Evolutionary conservation across 2,888 invertebrate species (phyloP).

Genomic region (Diadegma fenestrale): DNA sequence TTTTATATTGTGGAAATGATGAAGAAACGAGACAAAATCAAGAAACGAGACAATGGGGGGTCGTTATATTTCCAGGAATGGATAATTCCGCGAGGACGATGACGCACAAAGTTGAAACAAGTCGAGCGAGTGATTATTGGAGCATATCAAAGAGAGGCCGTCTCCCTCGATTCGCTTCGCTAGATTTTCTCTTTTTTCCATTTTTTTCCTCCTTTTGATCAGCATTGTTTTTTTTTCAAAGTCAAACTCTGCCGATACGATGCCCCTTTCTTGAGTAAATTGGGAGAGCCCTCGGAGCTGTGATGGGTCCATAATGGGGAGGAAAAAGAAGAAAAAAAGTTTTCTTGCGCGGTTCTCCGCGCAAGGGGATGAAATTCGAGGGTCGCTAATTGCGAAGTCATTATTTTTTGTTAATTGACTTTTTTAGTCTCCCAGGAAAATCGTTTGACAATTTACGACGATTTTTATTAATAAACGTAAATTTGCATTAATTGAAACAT

Average conservation of each 20-base stretch:
- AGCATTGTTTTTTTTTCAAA: slow-evolving; percentile 15
- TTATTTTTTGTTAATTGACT: not conserved
- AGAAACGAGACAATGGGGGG: slow-evolving; percentile 18
- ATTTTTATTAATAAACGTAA: not conserved
- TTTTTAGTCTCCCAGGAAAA: not conserved
- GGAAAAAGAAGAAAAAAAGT: slow-evolving; percentile 4
- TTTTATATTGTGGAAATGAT: slow-evolving; percentile 11
- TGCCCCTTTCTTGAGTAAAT: slow-evolving; percentile 46
- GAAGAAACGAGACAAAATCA: slow-evolving; percentile 18
- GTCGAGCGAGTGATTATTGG: slow-evolving; percentile 73
- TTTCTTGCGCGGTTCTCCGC: not conserved
- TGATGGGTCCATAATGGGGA: slow-evolving; percentile 44
- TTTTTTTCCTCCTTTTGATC: not conserved
- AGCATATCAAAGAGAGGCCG: slow-evolving; percentile 74
- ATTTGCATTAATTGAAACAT: not conserved
- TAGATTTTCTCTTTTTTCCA: slow-evolving; percentile 65
- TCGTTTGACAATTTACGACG: not conserved
- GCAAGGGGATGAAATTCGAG: slow-evolving; percentile 17
- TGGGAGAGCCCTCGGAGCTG: slow-evolving; percentile 65
- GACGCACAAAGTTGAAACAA: slow-evolving; percentile 68
- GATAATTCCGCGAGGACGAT: slow-evolving; percentile 36
- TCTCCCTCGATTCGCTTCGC: slow-evolving; percentile 73
- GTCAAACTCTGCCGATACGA: not conserved
- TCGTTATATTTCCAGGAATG: slow-evolving; percentile 55
- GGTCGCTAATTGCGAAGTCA: slow-evolving; percentile 17